phyloP scores from a whole-genome alignment of 2,888 invertebrate species.

The Parochlus steinenii region DNA sequence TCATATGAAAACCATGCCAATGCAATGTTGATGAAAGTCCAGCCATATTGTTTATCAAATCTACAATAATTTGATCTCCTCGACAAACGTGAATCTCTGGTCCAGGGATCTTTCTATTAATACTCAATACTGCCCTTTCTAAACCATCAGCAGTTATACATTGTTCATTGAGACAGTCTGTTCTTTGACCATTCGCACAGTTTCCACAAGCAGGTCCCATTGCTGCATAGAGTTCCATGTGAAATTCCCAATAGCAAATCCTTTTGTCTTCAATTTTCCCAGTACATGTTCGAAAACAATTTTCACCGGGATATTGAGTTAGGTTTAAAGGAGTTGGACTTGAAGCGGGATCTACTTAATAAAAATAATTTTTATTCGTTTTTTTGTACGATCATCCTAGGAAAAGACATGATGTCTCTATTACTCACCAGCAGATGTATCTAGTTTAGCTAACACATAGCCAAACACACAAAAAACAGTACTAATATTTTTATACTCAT shows the following conservation, averaged over 20 bases:
- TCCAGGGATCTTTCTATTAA: slow-evolving; percentile 33
- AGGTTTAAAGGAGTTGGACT: no score
- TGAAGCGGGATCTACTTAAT: no score
- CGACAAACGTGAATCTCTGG: slow-evolving; percentile 54
- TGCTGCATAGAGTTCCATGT: slow-evolving; percentile 29
- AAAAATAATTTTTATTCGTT: no score
- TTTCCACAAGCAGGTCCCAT: slow-evolving; percentile 31
- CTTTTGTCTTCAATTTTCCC: slow-evolving; percentile 16
- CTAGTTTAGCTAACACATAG: no score
- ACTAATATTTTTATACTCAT: no score
- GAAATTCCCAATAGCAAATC: slow-evolving; percentile 29
- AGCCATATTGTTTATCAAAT: slow-evolving; percentile 56
- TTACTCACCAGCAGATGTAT: no score
- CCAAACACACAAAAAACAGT: no score
- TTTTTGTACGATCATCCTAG: no score
- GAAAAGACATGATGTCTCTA: no score
- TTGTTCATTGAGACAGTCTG: slow-evolving; percentile 31
- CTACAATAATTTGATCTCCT: slow-evolving; percentile 60
- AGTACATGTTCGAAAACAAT: slow-evolving; percentile 22
- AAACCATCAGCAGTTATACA: slow-evolving; percentile 34
- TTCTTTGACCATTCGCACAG: slow-evolving; percentile 24
- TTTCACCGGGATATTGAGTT: no score
- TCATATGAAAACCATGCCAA: slow-evolving; percentile 77
- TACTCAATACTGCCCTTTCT: slow-evolving; percentile 29
- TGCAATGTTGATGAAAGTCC: slow-evolving; percentile 67